Evolutionary conservation across 2,113 vertebrate species (phyloP), one percentile per base, ranked within the genome.

Genomic region (Lichenostomus cassidix): DNA sequence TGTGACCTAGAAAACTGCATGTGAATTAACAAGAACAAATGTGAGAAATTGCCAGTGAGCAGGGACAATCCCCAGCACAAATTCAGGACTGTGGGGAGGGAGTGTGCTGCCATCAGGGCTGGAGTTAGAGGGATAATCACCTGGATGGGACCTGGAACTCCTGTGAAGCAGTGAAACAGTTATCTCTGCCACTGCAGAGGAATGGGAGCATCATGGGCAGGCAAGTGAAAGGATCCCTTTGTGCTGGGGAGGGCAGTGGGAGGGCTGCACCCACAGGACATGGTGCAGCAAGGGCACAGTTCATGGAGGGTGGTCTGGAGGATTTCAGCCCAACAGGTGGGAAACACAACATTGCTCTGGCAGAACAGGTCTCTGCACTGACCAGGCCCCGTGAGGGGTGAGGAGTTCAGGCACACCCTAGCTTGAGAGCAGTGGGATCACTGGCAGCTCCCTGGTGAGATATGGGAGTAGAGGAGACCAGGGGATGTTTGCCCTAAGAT

Each of bases 331-430:
- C 31, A 46, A 15, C 0, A 12, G 20, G 24, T 49, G 50, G 39
- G 42, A 62, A 94, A 33, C 20, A 42, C 3, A 12, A 25, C 29
- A 33, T 9, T 47, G 12, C 6, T 25, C 23, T 47, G 33, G 17
- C 17, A 86, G 41, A 67, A 44, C 3, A 68, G 27, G 35, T 64
- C 29, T 70, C 42, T 83, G 64, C 18, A 64, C 13, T 49, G 25
- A 60, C 9, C 29, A 71, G 64, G 20, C 3, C 5, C n/a, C 0
- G 0, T 2, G 3, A 28, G 1, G 17, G 9, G 11, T 52, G 28
- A 90, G 52, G 15, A 76, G 17, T 14, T 69, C 46, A 58, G n/a
- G 39, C 0, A 3, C 8, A 7, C 9, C 23, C 55, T 11, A 8
- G 9, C 50, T 0, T 41, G 8, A 60, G 25, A 78, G 39, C 39